Percentiles rank a stretch among this genome's conserved stretches.
These are phyloP conservation scores for Drosophila melanogaster DNA, from an alignment of 1,140 invertebrate species.

Conservation along the genomic window Release_6_plus_ISO1_MT NC_004354.4:7220001-7220500, in stretches of 20 bases:
- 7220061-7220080: too few species aligned
- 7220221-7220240: background rate
- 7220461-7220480: conserved; percentile 38
- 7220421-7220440: background rate
- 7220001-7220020: background rate
- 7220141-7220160: too few species aligned
- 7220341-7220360: conserved; percentile 43
- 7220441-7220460: conserved; percentile 18
- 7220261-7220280: conserved; percentile 28
- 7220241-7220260: background rate
- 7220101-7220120: too few species aligned
- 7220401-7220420: background rate
- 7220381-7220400: background rate
- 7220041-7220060: too few species aligned
- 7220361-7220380: background rate
- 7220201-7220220: too few species aligned
- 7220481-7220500: conserved; percentile 43
- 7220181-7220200: background rate
- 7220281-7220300: conserved; percentile 73
- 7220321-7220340: conserved; percentile 48
- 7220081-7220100: too few species aligned
- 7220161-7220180: background rate
- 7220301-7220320: conserved; percentile 1
- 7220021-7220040: background rate
- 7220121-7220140: too few species aligned